These are phyloP conservation scores for Synergus gifuensis DNA, from an alignment of 2,888 invertebrate species.

Conservation along the genomic window DNA sequence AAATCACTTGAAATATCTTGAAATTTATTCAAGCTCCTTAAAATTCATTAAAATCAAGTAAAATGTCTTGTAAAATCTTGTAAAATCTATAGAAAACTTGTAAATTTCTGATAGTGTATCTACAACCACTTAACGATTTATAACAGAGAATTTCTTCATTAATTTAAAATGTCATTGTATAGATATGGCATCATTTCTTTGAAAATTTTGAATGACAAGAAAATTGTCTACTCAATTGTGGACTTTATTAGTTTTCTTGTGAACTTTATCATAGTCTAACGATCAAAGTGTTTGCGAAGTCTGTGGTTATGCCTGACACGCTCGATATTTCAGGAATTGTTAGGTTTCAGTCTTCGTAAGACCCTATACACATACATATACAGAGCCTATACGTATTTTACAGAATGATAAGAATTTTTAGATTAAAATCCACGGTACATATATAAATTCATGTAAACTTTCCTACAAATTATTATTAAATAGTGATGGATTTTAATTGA, in stretches of 20 bases:
- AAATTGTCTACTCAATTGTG: background rate
- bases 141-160: background rate
- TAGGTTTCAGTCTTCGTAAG: background rate
- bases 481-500: no score
- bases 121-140: background rate
- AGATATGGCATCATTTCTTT: background rate
- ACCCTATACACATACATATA: background rate
- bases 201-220: background rate
- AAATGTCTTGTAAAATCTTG: no score
- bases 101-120: background rate
- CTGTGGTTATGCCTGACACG: constrained; percentile 3
- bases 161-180: background rate
- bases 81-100: no score
- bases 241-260: background rate
- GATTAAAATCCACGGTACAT: background rate
- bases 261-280: background rate
- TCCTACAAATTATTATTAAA: background rate
- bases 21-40: no score
- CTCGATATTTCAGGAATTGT: background rate
- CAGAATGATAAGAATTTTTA: background rate
- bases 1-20: no score
- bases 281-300: background rate
- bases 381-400: background rate
- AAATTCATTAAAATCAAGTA: no score
- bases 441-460: background rate